Evolutionary conservation across 1,140 invertebrate genomes (phyloP).

Genomic region (Papilio helenus): DNA sequence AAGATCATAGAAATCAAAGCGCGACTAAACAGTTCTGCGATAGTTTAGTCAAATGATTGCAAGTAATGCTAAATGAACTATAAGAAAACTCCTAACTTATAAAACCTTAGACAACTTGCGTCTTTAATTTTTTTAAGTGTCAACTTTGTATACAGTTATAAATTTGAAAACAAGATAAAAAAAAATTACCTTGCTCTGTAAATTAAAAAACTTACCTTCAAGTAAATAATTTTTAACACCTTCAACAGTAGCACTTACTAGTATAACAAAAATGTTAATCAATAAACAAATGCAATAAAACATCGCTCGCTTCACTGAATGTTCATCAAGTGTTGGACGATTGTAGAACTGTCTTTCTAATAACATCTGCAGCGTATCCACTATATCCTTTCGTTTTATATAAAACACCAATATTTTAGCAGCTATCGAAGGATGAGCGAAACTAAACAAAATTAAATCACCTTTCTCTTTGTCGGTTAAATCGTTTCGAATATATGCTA

Average conservation of each 20-base stretch:
- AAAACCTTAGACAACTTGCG: too few species aligned
- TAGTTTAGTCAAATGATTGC: too few species aligned
- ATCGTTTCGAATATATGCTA: slow-evolving; percentile 48
- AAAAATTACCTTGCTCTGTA: too few species aligned
- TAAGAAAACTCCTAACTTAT: too few species aligned
- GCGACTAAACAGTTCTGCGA: too few species aligned
- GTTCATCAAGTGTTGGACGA: slow-evolving; percentile 45
- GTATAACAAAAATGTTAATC: slow-evolving; percentile 40
- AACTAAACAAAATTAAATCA: slow-evolving; percentile 53
- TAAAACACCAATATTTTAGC: slow-evolving; percentile 50
- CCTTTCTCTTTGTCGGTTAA: slow-evolving; percentile 53
- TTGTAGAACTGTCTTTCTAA: slow-evolving; percentile 46
- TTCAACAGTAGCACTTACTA: slow-evolving; percentile 43
- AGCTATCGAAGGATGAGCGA: slow-evolving; percentile 48
- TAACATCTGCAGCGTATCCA: slow-evolving; percentile 44
- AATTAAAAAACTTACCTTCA: slow-evolving; percentile 50
- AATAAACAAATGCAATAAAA: slow-evolving; percentile 44
- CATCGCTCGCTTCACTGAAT: slow-evolving; percentile 44
- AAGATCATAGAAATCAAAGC: too few species aligned
- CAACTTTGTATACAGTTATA: too few species aligned
- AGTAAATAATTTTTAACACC: slow-evolving; percentile 47
- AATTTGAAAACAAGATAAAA: too few species aligned
- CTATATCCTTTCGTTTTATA: slow-evolving; percentile 45
- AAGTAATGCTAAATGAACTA: too few species aligned
- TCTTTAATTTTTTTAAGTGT: too few species aligned